Evolutionary conservation across 1,140 invertebrate species (phyloP).

Genomic region (Drosophila ogumai): DNA sequence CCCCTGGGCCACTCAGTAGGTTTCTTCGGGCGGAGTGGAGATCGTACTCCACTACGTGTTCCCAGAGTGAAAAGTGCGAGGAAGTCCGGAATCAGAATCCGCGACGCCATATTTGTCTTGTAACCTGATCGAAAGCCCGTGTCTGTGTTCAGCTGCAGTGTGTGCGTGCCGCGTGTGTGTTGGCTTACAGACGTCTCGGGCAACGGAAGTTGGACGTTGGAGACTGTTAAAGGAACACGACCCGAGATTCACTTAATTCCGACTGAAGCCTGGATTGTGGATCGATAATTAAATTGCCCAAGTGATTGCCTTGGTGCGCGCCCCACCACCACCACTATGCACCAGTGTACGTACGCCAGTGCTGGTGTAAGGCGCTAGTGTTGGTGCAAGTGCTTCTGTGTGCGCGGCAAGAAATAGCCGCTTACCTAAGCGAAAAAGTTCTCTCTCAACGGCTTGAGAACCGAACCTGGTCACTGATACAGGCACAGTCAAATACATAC

Average conservation of each 20-base stretch:
- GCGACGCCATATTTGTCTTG: constrained; percentile 78
- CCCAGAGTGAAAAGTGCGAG: constrained; percentile 39
- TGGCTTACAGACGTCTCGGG: background rate
- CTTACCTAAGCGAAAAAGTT: constrained; percentile 80
- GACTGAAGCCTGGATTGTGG: background rate
- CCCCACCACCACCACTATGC: constrained; percentile 37
- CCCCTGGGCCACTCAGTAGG: constrained; percentile 21
- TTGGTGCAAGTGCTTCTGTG: constrained; percentile 46
- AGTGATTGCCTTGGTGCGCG: constrained; percentile 12
- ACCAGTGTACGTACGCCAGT: constrained; percentile 43
- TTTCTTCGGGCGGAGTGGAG: constrained; percentile 2
- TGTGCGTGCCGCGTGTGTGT: constrained; percentile 20
- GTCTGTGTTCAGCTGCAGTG: constrained; percentile 19
- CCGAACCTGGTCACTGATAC: constrained; percentile 42
- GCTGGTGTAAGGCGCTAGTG: constrained; percentile 38
- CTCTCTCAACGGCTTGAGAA: constrained; percentile 69
- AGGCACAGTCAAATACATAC: constrained; percentile 33
- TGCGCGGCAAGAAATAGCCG: constrained; percentile 65
- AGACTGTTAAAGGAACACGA: background rate
- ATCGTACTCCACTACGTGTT: background rate
- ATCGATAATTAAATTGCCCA: constrained; percentile 13
- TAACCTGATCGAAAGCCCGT: constrained; percentile 49
- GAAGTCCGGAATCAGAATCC: constrained; percentile 50
- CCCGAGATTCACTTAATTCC: background rate
- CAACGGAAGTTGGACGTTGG: background rate